Conservation (phyloP, 2,113 vertebrate genomes). For the Amphiprion ocellaris region DNA sequence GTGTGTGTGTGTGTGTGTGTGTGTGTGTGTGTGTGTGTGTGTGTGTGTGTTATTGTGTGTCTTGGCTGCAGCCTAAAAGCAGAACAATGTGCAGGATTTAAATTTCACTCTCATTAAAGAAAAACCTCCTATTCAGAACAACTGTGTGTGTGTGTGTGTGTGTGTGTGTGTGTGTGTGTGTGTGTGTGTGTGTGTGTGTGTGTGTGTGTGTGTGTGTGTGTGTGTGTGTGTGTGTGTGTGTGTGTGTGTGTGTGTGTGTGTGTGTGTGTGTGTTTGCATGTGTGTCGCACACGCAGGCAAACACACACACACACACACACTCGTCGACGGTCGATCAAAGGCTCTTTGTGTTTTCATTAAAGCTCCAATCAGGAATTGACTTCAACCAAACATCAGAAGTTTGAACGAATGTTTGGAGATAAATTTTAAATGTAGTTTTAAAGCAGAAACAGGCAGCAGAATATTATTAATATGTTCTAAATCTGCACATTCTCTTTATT, state of each 20-base stretch:
- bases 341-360: conserved; percentile 72
- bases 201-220: conserved; percentile 31
- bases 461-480: too few species aligned
- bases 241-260: conserved; percentile 12
- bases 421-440: background rate
- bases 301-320: conserved; percentile 52
- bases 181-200: background rate
- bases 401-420: conserved; percentile 12
- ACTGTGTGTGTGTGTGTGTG: conserved; percentile 44
- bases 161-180: conserved; percentile 18
- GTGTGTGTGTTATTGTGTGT: conserved; percentile 44
- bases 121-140: conserved; percentile 65
- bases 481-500: too few species aligned
- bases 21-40: conserved; percentile 56
- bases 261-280: conserved; percentile 26
- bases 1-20: conserved; percentile 54
- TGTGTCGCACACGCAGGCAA: conserved; percentile 15
- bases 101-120: conserved; percentile 80
- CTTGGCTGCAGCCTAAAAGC: conserved; percentile 66
- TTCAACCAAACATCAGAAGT: conserved; percentile 56
- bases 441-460: too few species aligned
- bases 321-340: conserved; percentile 57
- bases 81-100: conserved; percentile 79
- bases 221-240: conserved; percentile 17
- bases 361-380: conserved; percentile 62